phyloP scores from a whole-genome alignment of 2,113 vertebrate genomes.

The Blennius ocellaris region DNA sequence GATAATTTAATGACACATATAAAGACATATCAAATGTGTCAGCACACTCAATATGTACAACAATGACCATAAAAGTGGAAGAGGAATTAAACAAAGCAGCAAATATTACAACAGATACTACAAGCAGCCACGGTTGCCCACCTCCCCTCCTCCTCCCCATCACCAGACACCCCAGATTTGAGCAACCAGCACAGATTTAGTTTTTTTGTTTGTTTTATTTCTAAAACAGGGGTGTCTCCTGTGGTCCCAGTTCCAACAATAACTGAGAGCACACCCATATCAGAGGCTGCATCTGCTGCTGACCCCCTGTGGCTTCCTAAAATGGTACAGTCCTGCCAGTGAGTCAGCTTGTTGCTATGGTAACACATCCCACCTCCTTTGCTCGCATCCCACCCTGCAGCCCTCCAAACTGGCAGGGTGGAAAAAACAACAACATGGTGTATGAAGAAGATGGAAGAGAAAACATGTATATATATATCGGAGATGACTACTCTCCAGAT shows the following conservation, averaged over 20 bases:
- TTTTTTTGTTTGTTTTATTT: neutral
- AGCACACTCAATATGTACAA: neutral
- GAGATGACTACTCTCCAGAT: neutral
- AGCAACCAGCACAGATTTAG: constrained; percentile 29
- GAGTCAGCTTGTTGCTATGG: constrained; percentile 86
- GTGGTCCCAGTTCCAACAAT: constrained; percentile 18
- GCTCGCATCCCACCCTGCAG: constrained; percentile 73
- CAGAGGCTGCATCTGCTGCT: constrained; percentile 53
- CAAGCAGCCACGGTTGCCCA: constrained; percentile 37
- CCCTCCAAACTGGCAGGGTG: constrained; percentile 36
- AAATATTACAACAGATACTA: constrained; percentile 34
- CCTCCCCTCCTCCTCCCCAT: constrained; percentile 26
- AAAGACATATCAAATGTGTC: neutral
- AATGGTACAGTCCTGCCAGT: constrained; percentile 80
- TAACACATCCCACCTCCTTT: constrained; percentile 79
- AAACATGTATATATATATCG: neutral
- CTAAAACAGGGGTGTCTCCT: constrained; percentile 59
- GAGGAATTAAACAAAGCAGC: constrained; percentile 20
- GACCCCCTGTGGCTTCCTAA: constrained; percentile 66
- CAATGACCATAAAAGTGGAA: neutral
- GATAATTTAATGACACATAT: fast-evolving
- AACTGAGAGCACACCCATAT: constrained; percentile 19
- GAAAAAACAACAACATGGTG: constrained; percentile 56
- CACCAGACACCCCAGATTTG: constrained; percentile 46
- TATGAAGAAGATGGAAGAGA: constrained; percentile 10